Evolutionary conservation across 2,888 invertebrate species (phyloP).

Genomic region (Alsophila aescularia): DNA sequence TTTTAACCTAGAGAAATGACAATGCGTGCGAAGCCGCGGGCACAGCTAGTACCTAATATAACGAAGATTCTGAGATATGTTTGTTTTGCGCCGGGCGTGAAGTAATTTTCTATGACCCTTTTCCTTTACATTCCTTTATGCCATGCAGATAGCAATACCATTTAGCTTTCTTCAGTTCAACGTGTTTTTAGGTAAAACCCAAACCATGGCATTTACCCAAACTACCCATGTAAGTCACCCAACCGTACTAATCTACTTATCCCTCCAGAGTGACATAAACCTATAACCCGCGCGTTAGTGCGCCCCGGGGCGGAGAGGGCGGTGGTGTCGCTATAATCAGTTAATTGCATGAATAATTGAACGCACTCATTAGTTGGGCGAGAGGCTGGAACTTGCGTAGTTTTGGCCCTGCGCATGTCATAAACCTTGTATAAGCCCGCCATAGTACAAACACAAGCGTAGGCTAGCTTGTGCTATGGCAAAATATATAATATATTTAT

Average conservation of each 20-base stretch:
- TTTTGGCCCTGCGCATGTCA: slow-evolving; percentile 2
- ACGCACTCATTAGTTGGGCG: slow-evolving; percentile 56
- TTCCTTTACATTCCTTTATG: too few relatives aligned
- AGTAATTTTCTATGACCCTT: too few relatives aligned
- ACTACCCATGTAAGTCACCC: slow-evolving; percentile 18
- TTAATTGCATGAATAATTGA: slow-evolving; percentile 84
- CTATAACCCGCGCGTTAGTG: slow-evolving; percentile 27
- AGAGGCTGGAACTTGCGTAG: slow-evolving; percentile 2
- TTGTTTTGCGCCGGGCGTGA: too few relatives aligned
- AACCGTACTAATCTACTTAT: slow-evolving; percentile 26
- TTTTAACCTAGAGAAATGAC: too few relatives aligned
- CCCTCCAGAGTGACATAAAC: slow-evolving; percentile 33
- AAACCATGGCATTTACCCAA: slow-evolving; percentile 7
- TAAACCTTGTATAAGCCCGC: background rate
- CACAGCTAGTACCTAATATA: too few relatives aligned
- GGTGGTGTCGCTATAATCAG: slow-evolving; percentile 78
- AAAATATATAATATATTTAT: too few relatives aligned
- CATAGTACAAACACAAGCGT: too few relatives aligned
- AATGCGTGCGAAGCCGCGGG: too few relatives aligned
- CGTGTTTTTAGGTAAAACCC: background rate
- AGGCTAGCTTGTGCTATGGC: too few relatives aligned
- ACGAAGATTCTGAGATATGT: too few relatives aligned
- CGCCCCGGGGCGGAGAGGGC: slow-evolving; percentile 30
- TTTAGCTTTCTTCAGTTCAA: too few relatives aligned
- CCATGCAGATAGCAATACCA: too few relatives aligned